Evolutionary conservation across 1,140 invertebrate species (phyloP), one percentile per base, ranked within the genome.

Genomic region (Eueides isabella): DNA sequence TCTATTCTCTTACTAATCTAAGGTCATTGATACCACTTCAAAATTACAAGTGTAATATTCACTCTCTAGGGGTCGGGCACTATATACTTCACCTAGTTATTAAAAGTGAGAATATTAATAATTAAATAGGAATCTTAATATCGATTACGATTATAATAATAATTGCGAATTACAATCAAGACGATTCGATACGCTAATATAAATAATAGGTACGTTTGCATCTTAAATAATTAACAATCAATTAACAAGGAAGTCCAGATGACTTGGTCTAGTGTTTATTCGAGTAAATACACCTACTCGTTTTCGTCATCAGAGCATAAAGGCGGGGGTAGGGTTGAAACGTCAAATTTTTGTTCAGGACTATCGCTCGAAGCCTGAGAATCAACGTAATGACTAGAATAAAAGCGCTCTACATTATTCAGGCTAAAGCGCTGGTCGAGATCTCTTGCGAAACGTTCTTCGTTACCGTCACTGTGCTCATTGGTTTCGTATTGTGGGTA

Each of bases 281-380:
- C 61, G 64, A 29, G 19, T 1, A 55, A 11, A 19, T 75, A 71
- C 28, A 72, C 72, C 80, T 89, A 91, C 69, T 95, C 94, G 35
- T 95, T 94, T 72, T 95, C 94, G 75, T 96, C 95, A 71, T 96
- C 95, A 28, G 95, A 94, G 66, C 96, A 90, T 28, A 96, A 86
- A 9, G 95, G 95, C 29, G 95, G 95, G 1, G 95, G 96, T 69
- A 96, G 94, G 33, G 93, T 95, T 4, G 95, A 94, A 0, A 96
- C 95, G 78, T 96, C 95, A 81, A 96, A 96, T 81, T 95, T 95
- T 44, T 95, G 95, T 78, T 95, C 95, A 14, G 95, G 95, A 44
- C 95, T 95, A 16, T 94, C 93, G 78, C 91, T 93, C 19, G 91
- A 93, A 78, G 90, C 90, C 66, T 93, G 91, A 61, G 91, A 93